Conservation (phyloP, 2,888 invertebrate genomes). For the Thymelicus lineola region DNA sequence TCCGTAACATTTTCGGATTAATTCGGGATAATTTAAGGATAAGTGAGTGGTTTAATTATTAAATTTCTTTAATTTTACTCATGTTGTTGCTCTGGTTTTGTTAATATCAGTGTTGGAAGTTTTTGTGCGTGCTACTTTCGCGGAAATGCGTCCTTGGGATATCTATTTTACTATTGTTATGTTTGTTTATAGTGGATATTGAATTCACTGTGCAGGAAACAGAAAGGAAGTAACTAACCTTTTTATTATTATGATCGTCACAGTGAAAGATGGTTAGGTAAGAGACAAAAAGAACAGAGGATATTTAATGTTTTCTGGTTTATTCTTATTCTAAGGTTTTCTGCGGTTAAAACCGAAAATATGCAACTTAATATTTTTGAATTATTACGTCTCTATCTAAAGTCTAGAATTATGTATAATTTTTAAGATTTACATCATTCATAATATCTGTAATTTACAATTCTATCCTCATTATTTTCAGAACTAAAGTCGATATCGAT, state of each 20-base stretch:
- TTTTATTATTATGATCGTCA: not conserved
- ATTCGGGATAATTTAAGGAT: slow-evolving; percentile 30
- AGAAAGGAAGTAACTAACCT: not conserved
- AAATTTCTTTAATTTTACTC: not conserved
- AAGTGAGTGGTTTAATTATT: slow-evolving; percentile 25
- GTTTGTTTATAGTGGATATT: not conserved
- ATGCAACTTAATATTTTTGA: not conserved
- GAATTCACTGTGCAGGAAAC: not conserved
- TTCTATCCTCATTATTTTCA: too few species aligned
- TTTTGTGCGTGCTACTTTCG: not conserved
- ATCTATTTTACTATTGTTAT: slow-evolving; percentile 2
- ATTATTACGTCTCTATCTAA: not conserved
- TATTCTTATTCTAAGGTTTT: too few species aligned
- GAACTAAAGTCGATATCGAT: too few species aligned
- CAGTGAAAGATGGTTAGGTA: not conserved
- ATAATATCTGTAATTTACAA: too few species aligned
- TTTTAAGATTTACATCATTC: too few species aligned
- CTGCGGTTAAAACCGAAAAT: not conserved
- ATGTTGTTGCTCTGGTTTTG: not conserved
- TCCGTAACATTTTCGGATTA: slow-evolving; percentile 32
- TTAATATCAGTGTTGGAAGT: not conserved
- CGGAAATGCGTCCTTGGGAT: slow-evolving; percentile 12
- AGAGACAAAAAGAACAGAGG: not conserved
- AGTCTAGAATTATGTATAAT: not conserved
- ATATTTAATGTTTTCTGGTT: not conserved